Conservation (phyloP, 2,888 invertebrate genomes). For the Polydrusus tereticollis region DNA sequence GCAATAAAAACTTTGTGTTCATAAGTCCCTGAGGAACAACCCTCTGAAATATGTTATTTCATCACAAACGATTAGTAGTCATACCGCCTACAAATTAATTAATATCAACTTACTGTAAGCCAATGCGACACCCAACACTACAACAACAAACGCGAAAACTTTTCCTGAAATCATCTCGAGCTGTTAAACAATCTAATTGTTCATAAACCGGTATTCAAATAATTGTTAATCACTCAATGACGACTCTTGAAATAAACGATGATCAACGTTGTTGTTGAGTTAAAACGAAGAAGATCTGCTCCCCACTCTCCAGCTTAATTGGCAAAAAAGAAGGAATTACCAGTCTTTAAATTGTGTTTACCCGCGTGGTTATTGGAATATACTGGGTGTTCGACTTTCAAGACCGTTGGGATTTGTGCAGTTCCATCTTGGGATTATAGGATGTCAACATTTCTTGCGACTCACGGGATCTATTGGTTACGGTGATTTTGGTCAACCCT, state of each 20-base stretch:
- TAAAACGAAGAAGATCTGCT: constrained; percentile 18
- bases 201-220: constrained; percentile 23
- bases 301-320: constrained; percentile 18
- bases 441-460: too few species aligned
- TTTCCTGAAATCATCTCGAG: constrained; percentile 28
- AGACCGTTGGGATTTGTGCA: background rate
- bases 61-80: too few species aligned
- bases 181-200: constrained; percentile 1
- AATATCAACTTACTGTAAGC: constrained; percentile 38
- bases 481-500: too few species aligned
- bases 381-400: constrained; percentile 26
- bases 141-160: constrained; percentile 25
- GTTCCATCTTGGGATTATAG: too few species aligned
- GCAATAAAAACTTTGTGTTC: too few species aligned
- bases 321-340: constrained; percentile 41
- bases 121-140: constrained; percentile 22
- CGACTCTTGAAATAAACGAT: constrained; percentile 33
- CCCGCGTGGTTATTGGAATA: constrained; percentile 2
- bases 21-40: too few species aligned
- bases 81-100: background rate
- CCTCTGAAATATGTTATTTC: too few species aligned
- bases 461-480: too few species aligned
- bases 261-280: constrained; percentile 15
- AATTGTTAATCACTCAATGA: constrained; percentile 13
- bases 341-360: constrained; percentile 31